Percentiles rank a stretch among this genome's conserved stretches.
These are phyloP conservation scores for Beris morrisii DNA, from an alignment of 2,888 invertebrate species.

Conservation along the genomic window DNA sequence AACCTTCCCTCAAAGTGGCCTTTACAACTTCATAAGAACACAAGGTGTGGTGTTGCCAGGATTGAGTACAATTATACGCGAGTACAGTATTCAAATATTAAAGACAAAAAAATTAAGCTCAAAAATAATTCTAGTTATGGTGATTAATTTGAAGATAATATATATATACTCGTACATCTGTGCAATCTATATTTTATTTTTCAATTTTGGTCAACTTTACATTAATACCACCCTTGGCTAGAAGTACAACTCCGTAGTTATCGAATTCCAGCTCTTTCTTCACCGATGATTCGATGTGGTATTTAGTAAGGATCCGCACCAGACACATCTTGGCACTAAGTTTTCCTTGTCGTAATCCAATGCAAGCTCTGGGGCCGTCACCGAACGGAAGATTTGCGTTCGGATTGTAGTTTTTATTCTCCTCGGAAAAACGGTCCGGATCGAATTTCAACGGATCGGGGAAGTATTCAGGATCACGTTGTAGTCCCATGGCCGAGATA, in stretches of 20 bases:
- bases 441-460: slow-evolving; percentile 55
- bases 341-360: slow-evolving; percentile 49
- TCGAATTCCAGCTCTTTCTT: slow-evolving; percentile 48
- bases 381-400: slow-evolving; percentile 53
- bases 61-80: too few species aligned
- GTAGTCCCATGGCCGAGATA: slow-evolving; percentile 54
- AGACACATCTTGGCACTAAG: slow-evolving; percentile 50
- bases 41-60: too few species aligned
- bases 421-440: slow-evolving; percentile 54
- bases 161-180: too few species aligned
- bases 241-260: slow-evolving; percentile 45
- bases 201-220: slow-evolving; percentile 37
- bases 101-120: too few species aligned
- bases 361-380: slow-evolving; percentile 51
- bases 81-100: too few species aligned
- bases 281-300: slow-evolving; percentile 45
- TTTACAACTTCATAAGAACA: too few species aligned
- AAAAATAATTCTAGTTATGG: too few species aligned
- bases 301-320: slow-evolving; percentile 48
- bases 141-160: too few species aligned
- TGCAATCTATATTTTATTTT: neutral
- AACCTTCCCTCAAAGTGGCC: too few species aligned
- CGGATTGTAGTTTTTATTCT: slow-evolving; percentile 45
- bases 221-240: slow-evolving; percentile 48
- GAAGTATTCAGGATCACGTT: slow-evolving; percentile 54